A percentile compares a stretch with the other conserved stretches of the same genome.
phyloP scores from a whole-genome alignment of 1,140 invertebrate species.

The Pseudobourletiella spinata region DNA sequence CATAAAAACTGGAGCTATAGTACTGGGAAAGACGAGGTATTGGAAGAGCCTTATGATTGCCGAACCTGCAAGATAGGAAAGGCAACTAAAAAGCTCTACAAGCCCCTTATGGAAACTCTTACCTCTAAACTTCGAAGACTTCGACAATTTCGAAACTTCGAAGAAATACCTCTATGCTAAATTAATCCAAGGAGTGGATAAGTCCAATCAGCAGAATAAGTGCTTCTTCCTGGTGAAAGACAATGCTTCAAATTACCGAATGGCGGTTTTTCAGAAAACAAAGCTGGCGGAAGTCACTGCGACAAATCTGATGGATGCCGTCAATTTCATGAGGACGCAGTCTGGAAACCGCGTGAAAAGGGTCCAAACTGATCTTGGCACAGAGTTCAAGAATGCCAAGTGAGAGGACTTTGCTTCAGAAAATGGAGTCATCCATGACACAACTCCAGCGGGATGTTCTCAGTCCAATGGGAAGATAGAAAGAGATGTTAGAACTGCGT shows the following conservation, averaged over 20 bases:
- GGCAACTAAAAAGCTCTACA: neutral
- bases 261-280: neutral
- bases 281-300: neutral
- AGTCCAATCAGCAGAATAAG: neutral
- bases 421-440: constrained; percentile 34
- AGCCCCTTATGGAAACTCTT: neutral
- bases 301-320: neutral
- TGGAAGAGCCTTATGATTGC: neutral
- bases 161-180: constrained; percentile 6
- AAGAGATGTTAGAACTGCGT: constrained; percentile 9
- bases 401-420: constrained; percentile 34
- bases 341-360: constrained; percentile 14
- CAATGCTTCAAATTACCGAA: neutral
- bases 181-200: neutral
- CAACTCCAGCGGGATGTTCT: constrained; percentile 41
- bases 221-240: constrained; percentile 12
- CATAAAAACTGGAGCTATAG: too few species aligned
- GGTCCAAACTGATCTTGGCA: constrained; percentile 21
- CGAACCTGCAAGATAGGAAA: neutral
- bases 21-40: too few species aligned
- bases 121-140: neutral
- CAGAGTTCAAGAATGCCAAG: constrained; percentile 3
- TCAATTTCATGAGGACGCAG: neutral
- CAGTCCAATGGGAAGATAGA: constrained; percentile 41
- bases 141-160: too few species aligned